Evolutionary conservation across 2,888 invertebrate species (phyloP), one percentile per base, ranked within the genome.

Genomic region (Heliconius ismenius): DNA sequence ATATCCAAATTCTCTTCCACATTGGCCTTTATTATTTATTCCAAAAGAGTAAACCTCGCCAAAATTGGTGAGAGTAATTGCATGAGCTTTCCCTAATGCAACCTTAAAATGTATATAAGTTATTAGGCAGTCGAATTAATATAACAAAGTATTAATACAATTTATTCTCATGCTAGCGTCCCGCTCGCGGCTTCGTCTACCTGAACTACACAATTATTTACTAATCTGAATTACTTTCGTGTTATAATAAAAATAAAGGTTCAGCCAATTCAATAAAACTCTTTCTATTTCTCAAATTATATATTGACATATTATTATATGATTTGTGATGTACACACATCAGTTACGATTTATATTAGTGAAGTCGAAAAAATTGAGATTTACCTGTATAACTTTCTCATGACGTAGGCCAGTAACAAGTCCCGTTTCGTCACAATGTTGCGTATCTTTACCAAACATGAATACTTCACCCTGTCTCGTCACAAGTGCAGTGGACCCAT

Each of bases 21-120:
- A 99, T 87, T 99, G 99, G 1, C 98, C 98, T 89, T 99, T 98
- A 89, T 99, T 99, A 90, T 99, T 99, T 79, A 99, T 97, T 9
- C 99, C 99, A 90, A 99, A 99, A 0, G 99, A 98, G 88, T 97
- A 99, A 4, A 99, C 96, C 83, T 97, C 96, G 0, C 99, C 99
- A 86, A 97, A 97, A 82, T 96, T 96, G 21, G 97, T 98, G 18
- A 99, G 93, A 0, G 96, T 97, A 0, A 98, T 97, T n/a, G 97
- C 97, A 86, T 99, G 99, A 0, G 99, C 99, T 92, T 99, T 99
- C 4, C 99, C 99, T 78, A 99, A 92, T 0, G 97, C 97, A 6
- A 98, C 96, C 92, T 97, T 95, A 0, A 91, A 78, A 65, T 32
- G 3, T 24, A 32, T 13, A 54, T 32, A 24, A 58, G 6, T 13